Percentiles rank a stretch among this genome's conserved stretches.
phyloP scores from a whole-genome alignment of 2,888 invertebrate species.

The Lutraria lutraria region DNA sequence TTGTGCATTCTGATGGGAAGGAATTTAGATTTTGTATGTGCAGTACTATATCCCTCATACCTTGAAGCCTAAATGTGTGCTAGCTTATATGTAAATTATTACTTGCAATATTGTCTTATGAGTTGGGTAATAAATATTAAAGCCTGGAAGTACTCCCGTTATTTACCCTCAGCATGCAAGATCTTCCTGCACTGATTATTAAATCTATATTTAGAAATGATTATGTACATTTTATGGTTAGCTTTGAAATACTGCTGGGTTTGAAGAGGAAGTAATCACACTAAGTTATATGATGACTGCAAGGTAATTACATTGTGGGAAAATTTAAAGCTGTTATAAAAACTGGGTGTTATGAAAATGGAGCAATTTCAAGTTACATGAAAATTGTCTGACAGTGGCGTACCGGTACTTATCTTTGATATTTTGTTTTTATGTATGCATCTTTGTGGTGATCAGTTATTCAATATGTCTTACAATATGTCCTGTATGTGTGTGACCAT shows the following conservation, averaged over 20 bases:
- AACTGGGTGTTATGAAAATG: background rate
- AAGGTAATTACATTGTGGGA: conserved; percentile 1
- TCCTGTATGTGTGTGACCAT: too few species aligned
- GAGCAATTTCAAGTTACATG: background rate
- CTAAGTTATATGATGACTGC: background rate
- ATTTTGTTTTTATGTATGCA: too few species aligned
- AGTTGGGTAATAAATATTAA: background rate
- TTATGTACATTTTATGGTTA: conserved; percentile 15
- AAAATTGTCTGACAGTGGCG: background rate
- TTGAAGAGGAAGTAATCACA: background rate
- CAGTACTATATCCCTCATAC: too few species aligned
- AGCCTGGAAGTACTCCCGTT: background rate
- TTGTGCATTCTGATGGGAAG: too few species aligned
- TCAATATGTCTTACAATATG: too few species aligned
- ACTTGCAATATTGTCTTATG: background rate
- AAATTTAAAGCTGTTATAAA: conserved; percentile 5
- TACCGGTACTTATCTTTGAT: background rate
- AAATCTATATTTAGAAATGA: conserved; percentile 25
- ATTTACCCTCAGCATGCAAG: conserved; percentile 8
- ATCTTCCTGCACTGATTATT: background rate
- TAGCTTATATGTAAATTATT: conserved; percentile 14
- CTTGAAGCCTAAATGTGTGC: background rate
- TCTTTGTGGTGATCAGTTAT: too few species aligned
- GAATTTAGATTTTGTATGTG: too few species aligned
- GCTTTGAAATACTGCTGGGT: background rate